A percentile compares a stretch with the other conserved stretches of the same genome.
Conservation (phyloP, 2,888 invertebrate species). For the Drosophila pseudotalamancana region DNA sequence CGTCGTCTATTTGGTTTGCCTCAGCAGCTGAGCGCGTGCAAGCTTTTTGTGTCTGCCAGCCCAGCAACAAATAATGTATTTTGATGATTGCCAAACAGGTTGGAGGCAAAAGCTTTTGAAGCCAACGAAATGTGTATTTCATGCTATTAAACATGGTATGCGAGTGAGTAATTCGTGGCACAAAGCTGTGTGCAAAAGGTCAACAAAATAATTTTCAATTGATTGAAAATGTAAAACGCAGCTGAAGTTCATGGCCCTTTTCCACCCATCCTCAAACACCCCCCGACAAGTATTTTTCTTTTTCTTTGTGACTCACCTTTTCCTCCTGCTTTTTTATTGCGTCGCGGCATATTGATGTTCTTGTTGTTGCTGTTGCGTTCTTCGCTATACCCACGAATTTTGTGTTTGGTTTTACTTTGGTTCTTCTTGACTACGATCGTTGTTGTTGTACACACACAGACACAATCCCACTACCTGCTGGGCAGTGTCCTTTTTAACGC, state of each 20-base stretch:
- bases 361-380: slow-evolving; percentile 46
- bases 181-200: slow-evolving; percentile 40
- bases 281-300: background rate
- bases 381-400: slow-evolving; percentile 29
- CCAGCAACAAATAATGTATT: slow-evolving; percentile 62
- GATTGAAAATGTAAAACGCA: slow-evolving; percentile 7
- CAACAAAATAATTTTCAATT: slow-evolving; percentile 28
- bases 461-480: slow-evolving; percentile 27
- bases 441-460: slow-evolving; percentile 17
- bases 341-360: slow-evolving; percentile 80
- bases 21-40: slow-evolving; percentile 70
- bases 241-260: slow-evolving; percentile 9
- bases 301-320: slow-evolving; percentile 80
- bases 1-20: slow-evolving; percentile 9
- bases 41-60: slow-evolving; percentile 66
- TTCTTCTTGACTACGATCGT: slow-evolving; percentile 15
- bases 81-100: slow-evolving; percentile 72
- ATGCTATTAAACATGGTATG: slow-evolving; percentile 20
- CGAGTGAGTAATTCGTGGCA: slow-evolving; percentile 52
- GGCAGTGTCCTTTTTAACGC: slow-evolving; percentile 63
- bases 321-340: slow-evolving; percentile 82
- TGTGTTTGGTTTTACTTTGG: slow-evolving; percentile 31
- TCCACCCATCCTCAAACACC: background rate
- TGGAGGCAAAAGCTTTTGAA: slow-evolving; percentile 61
- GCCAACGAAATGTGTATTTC: slow-evolving; percentile 38